Evolutionary conservation across 2,888 invertebrate genomes (phyloP).

Genomic region (Copidosoma aretas): DNA sequence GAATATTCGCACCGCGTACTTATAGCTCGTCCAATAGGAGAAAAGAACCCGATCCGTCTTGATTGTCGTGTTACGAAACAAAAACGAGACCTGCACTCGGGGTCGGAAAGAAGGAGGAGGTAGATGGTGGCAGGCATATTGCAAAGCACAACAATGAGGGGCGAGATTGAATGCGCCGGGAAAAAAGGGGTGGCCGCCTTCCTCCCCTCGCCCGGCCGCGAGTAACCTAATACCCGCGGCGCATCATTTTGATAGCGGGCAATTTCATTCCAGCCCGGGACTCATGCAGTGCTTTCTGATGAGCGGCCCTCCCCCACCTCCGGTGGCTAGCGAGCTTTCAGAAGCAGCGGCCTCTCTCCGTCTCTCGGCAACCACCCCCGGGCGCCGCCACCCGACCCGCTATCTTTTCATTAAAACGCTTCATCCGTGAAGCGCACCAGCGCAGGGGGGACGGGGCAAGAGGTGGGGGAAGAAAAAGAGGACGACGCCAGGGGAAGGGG

Average conservation of each 20-base stretch:
- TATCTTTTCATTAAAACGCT: constrained; percentile 61
- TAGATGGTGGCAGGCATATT: not conserved
- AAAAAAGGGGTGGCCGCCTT: constrained; percentile 26
- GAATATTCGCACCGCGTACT: no score
- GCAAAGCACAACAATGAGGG: constrained; percentile 5
- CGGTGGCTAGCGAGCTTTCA: constrained; percentile 48
- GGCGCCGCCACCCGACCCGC: constrained; percentile 44
- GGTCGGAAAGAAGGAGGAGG: constrained; percentile 1
- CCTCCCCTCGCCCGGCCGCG: constrained; percentile 39
- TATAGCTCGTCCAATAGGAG: no score
- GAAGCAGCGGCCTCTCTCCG: not conserved
- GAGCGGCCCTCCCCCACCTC: constrained; percentile 47
- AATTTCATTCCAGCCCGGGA: constrained; percentile 60
- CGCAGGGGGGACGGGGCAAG: constrained; percentile 25
- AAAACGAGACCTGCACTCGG: no score
- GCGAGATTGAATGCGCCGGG: constrained; percentile 34
- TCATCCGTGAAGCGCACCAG: constrained; percentile 46
- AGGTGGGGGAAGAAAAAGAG: constrained; percentile 27
- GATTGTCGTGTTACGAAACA: no score
- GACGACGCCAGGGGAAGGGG: constrained; percentile 23
- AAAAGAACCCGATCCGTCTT: no score
- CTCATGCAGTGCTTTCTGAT: constrained; percentile 61
- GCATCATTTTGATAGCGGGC: constrained; percentile 59
- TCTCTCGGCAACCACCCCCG: not conserved
- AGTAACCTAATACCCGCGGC: constrained; percentile 55